A percentile compares a stretch with the other conserved stretches of the same genome.
phyloP scores from a whole-genome alignment of 2,113 vertebrate species.

The Dissostichus mawsoni region DNA sequence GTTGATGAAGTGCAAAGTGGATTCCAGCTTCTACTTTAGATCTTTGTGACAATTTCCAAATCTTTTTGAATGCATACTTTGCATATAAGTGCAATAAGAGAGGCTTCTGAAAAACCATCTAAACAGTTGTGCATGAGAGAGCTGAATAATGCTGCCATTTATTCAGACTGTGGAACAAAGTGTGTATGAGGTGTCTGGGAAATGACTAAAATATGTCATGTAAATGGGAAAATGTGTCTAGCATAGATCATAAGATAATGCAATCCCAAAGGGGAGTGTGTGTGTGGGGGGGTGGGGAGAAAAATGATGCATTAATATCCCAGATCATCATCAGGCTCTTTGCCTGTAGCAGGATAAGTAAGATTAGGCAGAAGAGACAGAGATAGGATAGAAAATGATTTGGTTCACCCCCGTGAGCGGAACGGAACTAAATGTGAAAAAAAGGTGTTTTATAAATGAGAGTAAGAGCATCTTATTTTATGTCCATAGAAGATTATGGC shows the following conservation, averaged over 20 bases:
- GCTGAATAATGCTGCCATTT: constrained; percentile 45
- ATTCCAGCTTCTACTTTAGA: not conserved
- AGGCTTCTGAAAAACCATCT: constrained; percentile 5
- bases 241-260: constrained; percentile 43
- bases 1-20: not conserved
- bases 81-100: constrained; percentile 13
- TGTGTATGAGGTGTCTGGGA: constrained; percentile 14
- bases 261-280: constrained; percentile 12
- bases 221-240: constrained; percentile 39
- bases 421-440: constrained; percentile 2
- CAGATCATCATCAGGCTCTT: constrained; percentile 38
- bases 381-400: constrained; percentile 24
- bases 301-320: constrained; percentile 36
- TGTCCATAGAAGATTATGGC: not conserved
- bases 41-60: not conserved
- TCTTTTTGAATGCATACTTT: constrained; percentile 6
- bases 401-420: constrained; percentile 10
- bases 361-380: constrained; percentile 27
- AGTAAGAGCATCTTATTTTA: not conserved
- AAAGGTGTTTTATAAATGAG: constrained; percentile 13
- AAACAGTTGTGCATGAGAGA: constrained; percentile 26
- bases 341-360: constrained; percentile 38
- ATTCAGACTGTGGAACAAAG: constrained; percentile 29
- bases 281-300: not conserved
- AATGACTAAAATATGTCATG: constrained; percentile 48